Evolutionary conservation across 1,140 invertebrate species (phyloP), one percentile per base, ranked within the genome.

Genomic region (Cecropterus lyciades): DNA sequence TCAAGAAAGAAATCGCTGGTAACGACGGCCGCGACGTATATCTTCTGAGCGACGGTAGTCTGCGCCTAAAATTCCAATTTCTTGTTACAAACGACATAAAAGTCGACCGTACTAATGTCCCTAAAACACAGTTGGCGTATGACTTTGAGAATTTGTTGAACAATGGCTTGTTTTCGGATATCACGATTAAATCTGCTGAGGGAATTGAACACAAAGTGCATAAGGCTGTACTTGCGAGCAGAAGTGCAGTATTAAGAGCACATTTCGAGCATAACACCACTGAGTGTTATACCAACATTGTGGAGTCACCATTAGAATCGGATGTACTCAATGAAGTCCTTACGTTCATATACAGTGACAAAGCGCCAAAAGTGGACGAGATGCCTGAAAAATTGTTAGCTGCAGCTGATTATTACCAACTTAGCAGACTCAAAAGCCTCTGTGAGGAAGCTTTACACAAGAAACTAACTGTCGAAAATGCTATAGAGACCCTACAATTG

Each of bases 241-340:
- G 95, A 53, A 95, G 95, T 75, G 93, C 92, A 20, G 95, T 96
- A 9, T 94, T 96, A 74, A 93, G 93, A 75, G 95, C 95, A 14
- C 95, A 96, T 93, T 96, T 96, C 92, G 93, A 95, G 75, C 94
- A 95, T 81, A 94, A 95, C 72, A 95, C 95, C 89, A 93, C 93
- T 66, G 95, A 96, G 82, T 93, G 86, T 51, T 77, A 84, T n/a
- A 93, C 93, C 9, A 95, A 95, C 79, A 82, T 93, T 69, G 93
- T 96, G 1, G 80, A 89, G 49, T 84, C 85, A 37, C 83, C 79
- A 62, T 89, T 95, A 10, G 94, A 95, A 27, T 89, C 93, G 51
- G 94, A 95, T 59, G 94, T 95, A 10, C 84, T 96, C 68, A 78
- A 80, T 66, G 95, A 95, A 89, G 94, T 96, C 80, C 79, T 96